phyloP scores from a whole-genome alignment of 2,113 vertebrate genomes.

The Psephotus haematonotus region DNA sequence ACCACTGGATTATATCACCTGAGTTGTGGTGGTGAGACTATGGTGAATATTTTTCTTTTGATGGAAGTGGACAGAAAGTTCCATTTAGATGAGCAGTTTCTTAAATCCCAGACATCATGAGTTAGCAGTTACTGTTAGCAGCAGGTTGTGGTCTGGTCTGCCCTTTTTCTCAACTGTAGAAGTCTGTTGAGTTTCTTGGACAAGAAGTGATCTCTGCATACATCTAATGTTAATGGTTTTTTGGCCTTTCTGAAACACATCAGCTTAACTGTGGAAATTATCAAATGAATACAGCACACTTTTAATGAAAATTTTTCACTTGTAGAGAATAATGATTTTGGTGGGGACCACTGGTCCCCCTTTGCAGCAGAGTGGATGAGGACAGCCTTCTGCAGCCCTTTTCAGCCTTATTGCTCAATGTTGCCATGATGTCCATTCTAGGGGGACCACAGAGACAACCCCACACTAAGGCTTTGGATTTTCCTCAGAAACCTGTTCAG shows the following conservation, averaged over 20 bases:
- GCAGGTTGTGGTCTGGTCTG: not conserved
- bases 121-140: not conserved
- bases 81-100: not conserved
- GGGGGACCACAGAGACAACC: not conserved
- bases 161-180: not conserved
- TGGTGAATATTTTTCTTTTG: not conserved
- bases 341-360: accelerated
- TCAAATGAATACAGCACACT: not conserved
- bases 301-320: not conserved
- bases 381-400: not conserved
- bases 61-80: not conserved
- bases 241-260: not conserved
- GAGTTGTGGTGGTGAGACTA: not conserved
- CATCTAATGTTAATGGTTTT: not conserved
- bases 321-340: not conserved
- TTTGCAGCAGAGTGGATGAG: not conserved
- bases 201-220: not conserved
- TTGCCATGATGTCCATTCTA: accelerated
- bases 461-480: not conserved
- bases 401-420: not conserved
- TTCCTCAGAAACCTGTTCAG: not conserved
- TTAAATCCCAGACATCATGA: not conserved
- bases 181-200: not conserved
- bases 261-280: not conserved
- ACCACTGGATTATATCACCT: not conserved